Base-by-base conservation (phyloP, 2,113 vertebrate species). In the Henicopernis longicauda region DNA sequence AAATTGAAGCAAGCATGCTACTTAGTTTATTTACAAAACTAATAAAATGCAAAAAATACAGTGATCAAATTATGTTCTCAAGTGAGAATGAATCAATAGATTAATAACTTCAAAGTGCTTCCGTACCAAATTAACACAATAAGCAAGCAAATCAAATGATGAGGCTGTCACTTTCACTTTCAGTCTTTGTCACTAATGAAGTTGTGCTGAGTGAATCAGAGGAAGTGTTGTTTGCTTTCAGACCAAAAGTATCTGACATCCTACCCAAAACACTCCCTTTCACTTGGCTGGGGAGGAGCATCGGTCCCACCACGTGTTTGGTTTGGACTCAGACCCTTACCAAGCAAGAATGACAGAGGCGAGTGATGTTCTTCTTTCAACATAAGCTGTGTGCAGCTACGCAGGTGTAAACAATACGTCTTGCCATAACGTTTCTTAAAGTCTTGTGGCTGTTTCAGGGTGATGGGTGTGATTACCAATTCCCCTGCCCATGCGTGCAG, bases 1-100 rank as follows among this genome's bases (percentile, higher is more conserved):
- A 54, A 95, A 67, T 40, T 40, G 52, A 90, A 91, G n/a, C 27
- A 85, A 90, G 40, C 27, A 7, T 70, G 50, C 34, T 80, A 31
- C 44, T 93, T 58, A 31, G 44, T 89, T 95, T 87, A 86, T 96
- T 95, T 94, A 82, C 84, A 93, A 84, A 93, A 67, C 47, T 69
- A 91, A 87, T 88, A 67, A 87, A 94, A 90, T 82, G 70, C 55
- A 78, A 89, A 96, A 76, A 67, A 36, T 44, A 16, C 10, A 32
- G n/a, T 94, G 90, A 93, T 93, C 38, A 80, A 94, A 94, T 96
- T 93, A 96, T 23, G 66, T 82, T 93, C 87, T 79, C 78, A 62
- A 84, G 65, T 67, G 93, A 94, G 84, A 93, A 82, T 57, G 62
- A 69, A 94, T 85, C 71, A 82, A 88, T 77, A 61, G 78, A 95